Conservation (phyloP, 2,888 invertebrate species). For the Nomada fucata region DNA sequence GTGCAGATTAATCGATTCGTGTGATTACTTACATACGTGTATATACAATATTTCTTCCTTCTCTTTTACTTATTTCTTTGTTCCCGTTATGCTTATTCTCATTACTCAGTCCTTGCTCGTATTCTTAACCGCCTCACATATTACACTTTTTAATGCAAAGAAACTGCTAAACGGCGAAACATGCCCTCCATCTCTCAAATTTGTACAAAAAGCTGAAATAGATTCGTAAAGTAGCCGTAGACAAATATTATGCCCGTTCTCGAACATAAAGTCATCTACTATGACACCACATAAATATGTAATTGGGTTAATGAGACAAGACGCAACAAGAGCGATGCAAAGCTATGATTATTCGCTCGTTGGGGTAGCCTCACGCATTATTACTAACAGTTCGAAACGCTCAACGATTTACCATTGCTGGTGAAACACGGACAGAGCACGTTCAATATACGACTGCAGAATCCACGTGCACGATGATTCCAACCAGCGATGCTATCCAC, state of each 20-base stretch:
- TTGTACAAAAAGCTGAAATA: neutral
- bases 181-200: neutral
- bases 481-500: slow-evolving; percentile 80
- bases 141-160: too few species aligned
- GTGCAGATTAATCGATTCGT: neutral
- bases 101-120: too few species aligned
- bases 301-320: too few species aligned
- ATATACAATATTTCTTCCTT: neutral
- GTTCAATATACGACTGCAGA: slow-evolving; percentile 83
- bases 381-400: slow-evolving; percentile 59
- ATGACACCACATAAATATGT: neutral
- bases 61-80: neutral
- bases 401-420: slow-evolving; percentile 83
- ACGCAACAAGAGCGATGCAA: slow-evolving; percentile 46
- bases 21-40: too few species aligned
- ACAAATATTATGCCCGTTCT: slow-evolving; percentile 12
- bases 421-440: slow-evolving; percentile 83
- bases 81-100: too few species aligned
- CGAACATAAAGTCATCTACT: slow-evolving; percentile 5
- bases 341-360: slow-evolving; percentile 38
- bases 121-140: too few species aligned
- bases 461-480: slow-evolving; percentile 83
- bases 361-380: slow-evolving; percentile 37
- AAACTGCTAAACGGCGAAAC: too few species aligned
- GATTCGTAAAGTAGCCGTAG: neutral